Conservation (phyloP, 1,140 invertebrate genomes). For the Neoseiulus cucumeris region DNA sequence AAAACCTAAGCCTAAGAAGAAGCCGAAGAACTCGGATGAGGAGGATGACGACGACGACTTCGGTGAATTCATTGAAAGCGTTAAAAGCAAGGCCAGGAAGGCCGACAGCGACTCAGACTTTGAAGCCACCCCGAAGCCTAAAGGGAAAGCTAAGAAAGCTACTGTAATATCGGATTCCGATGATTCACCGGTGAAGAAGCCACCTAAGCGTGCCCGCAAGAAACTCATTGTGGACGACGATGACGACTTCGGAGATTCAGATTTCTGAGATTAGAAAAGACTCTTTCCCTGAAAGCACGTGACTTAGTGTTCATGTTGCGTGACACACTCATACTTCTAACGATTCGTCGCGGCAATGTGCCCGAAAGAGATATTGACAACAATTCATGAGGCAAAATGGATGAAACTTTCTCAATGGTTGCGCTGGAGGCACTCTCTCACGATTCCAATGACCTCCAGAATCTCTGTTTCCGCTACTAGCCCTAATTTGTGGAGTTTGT, state of each 20-base stretch:
- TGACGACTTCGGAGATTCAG: background rate
- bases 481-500: too few species aligned
- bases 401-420: too few species aligned
- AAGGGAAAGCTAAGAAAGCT: background rate
- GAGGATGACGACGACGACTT: background rate
- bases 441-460: too few species aligned
- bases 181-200: background rate
- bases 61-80: background rate
- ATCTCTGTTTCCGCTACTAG: too few species aligned
- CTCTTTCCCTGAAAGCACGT: too few species aligned
- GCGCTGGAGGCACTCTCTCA: too few species aligned
- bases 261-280: background rate
- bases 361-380: too few species aligned
- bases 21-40: background rate
- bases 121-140: background rate
- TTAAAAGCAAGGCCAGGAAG: background rate
- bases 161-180: background rate
- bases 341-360: too few species aligned
- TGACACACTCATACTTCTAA: too few species aligned
- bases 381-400: too few species aligned
- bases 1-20: background rate
- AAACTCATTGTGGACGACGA: background rate
- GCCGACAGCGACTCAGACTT: constrained; percentile 5
- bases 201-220: background rate
- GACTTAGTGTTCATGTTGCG: too few species aligned